Conservation (phyloP, 2,113 vertebrate species). For the Larimichthys polyactis region DNA sequence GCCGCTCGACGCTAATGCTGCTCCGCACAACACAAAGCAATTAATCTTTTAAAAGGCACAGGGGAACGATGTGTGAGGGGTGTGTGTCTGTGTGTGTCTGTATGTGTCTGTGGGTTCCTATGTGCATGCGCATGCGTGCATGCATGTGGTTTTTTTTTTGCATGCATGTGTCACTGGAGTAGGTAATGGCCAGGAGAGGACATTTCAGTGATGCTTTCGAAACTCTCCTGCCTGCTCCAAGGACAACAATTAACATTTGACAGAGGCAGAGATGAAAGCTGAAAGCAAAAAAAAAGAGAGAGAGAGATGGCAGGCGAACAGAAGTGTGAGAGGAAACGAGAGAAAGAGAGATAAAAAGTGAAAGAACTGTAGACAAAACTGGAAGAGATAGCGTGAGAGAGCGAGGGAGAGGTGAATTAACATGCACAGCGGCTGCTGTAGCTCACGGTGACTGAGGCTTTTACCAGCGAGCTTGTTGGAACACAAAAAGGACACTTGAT, state of each 20-base stretch:
- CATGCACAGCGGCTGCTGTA: constrained; percentile 35
- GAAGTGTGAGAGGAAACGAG: constrained; percentile 1
- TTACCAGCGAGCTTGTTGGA: constrained; percentile 31
- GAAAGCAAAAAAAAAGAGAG: constrained; percentile 18
- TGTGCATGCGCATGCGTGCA: background rate
- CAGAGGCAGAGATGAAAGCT: constrained; percentile 7
- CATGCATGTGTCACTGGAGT: background rate
- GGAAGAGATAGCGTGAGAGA: background rate
- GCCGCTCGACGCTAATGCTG: constrained; percentile 71
- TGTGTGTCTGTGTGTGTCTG: constrained; percentile 17
- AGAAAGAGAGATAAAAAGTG: background rate
- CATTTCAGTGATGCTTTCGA: constrained; percentile 68
- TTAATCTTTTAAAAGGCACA: constrained; percentile 80
- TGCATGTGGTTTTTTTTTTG: constrained; percentile 27
- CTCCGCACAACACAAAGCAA: constrained; percentile 77
- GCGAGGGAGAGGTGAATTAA: constrained; percentile 19
- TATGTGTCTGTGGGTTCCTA: background rate
- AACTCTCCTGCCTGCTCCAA: constrained; percentile 59
- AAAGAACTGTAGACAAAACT: background rate
- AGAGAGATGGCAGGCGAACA: constrained; percentile 13
- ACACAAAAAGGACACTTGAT: constrained; percentile 59
- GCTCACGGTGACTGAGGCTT: constrained; percentile 34
- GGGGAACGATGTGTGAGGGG: constrained; percentile 9
- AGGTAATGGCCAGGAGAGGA: constrained; percentile 72
- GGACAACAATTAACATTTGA: constrained; percentile 73